A percentile compares a stretch with the other conserved stretches of the same genome.
Evolutionary conservation across 2,113 vertebrate genomes (phyloP).

Genomic region (Sterna hirundo): DNA sequence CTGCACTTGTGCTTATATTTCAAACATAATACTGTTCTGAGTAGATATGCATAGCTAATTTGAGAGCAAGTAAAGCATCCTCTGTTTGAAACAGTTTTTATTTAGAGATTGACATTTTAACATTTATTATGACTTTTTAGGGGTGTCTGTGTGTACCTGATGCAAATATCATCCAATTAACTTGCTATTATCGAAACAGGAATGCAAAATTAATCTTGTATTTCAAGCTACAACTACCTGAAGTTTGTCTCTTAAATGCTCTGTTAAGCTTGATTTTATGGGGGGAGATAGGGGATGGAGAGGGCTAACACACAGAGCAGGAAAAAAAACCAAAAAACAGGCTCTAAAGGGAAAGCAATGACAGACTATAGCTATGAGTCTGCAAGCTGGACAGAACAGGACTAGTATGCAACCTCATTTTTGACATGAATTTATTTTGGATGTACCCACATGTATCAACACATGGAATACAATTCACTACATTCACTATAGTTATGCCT

Average conservation of each 20-base stretch:
- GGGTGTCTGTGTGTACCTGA: background rate
- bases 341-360: background rate
- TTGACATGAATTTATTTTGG: background rate
- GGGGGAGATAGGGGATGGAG: fast-evolving
- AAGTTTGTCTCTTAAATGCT: background rate
- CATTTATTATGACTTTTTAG: background rate
- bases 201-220: background rate
- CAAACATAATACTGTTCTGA: background rate
- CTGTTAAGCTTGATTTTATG: background rate
- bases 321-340: background rate
- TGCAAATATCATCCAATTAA: background rate
- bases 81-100: background rate
- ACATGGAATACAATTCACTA: background rate
- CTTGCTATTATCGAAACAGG: background rate
- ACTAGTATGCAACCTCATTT: background rate
- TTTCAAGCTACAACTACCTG: background rate
- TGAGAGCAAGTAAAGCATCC: background rate
- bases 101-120: background rate
- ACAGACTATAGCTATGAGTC: background rate
- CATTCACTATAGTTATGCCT: background rate
- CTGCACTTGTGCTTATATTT: background rate
- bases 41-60: background rate
- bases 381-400: background rate
- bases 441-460: background rate
- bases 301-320: background rate